A percentile compares a stretch with the other conserved stretches of the same genome.
Conservation (phyloP, 2,888 invertebrate genomes). For the Frankliniella intonsa region DNA sequence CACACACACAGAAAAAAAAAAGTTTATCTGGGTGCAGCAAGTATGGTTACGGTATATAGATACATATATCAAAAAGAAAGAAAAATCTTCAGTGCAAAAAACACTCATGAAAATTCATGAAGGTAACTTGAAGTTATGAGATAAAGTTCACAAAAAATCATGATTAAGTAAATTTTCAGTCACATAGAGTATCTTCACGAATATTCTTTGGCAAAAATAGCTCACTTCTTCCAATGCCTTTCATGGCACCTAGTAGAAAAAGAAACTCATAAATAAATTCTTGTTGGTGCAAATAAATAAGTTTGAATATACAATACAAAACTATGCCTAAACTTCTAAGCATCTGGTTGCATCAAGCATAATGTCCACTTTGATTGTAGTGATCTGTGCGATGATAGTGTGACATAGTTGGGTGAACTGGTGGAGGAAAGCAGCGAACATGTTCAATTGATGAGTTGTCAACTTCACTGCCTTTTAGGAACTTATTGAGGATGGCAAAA, state of each 20-base stretch:
- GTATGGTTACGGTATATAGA: neutral
- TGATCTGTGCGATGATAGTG: conserved; percentile 45
- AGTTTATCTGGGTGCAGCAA: neutral
- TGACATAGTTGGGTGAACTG: conserved; percentile 70
- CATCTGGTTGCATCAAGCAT: neutral
- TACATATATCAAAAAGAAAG: neutral
- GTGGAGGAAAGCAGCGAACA: conserved; percentile 96
- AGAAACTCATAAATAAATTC: too few relatives aligned
- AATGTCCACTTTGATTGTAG: conserved; percentile 1
- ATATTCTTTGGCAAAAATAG: conserved; percentile 20
- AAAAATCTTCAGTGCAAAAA: neutral
- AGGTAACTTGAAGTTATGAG: conserved; percentile 7
- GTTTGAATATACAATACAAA: neutral
- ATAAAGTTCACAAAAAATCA: neutral
- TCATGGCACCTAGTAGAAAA: too few relatives aligned
- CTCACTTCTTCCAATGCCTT: too few relatives aligned
- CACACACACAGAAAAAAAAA: neutral
- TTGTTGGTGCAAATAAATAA: neutral
- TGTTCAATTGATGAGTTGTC: conserved; percentile 87
- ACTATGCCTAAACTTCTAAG: neutral
- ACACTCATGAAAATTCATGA: conserved; percentile 25
- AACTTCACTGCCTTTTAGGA: conserved; percentile 77
- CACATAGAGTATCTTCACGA: conserved; percentile 22
- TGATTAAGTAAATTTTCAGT: neutral
- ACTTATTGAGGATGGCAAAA: conserved; percentile 91